phyloP scores from a whole-genome alignment of 2,113 vertebrate genomes.

The Paraplagusia blochii region DNA sequence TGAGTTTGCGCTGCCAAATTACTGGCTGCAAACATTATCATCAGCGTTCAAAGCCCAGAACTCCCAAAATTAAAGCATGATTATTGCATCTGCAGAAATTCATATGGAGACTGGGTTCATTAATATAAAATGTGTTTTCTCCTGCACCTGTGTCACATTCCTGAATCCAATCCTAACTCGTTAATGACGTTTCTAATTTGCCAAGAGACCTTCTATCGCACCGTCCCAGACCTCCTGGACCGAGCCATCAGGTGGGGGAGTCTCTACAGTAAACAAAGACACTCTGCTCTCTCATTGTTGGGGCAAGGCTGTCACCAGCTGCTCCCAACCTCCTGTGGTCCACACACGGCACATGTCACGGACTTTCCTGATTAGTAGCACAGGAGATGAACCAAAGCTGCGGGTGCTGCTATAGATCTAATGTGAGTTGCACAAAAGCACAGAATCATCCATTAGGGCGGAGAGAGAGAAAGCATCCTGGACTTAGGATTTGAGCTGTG shows the following conservation, averaged over 20 bases:
- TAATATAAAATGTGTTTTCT: conserved; percentile 20
- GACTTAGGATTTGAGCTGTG: no score
- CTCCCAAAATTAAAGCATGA: not conserved
- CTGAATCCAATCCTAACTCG: conserved; percentile 35
- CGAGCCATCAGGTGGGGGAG: conserved; percentile 52
- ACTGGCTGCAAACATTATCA: not conserved
- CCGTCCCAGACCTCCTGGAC: conserved; percentile 41
- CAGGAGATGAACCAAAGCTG: conserved; percentile 26
- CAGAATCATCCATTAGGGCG: no score
- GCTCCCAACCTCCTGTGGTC: conserved; percentile 43
- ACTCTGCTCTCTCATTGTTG: conserved; percentile 50
- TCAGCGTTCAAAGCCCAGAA: not conserved
- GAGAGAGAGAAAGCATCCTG: no score
- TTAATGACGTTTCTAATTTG: conserved; percentile 57
- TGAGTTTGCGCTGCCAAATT: not conserved
- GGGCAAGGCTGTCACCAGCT: conserved; percentile 53
- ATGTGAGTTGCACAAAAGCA: conserved; percentile 1
- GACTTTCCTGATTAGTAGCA: conserved; percentile 20
- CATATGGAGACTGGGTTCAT: conserved; percentile 14
- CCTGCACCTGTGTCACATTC: conserved; percentile 25
- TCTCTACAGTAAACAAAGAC: conserved; percentile 61
- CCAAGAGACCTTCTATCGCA: conserved; percentile 39
- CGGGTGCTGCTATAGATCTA: conserved; percentile 24
- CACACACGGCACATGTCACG: conserved; percentile 38
- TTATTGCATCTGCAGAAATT: conserved; percentile 6